phyloP scores from a whole-genome alignment of 2,888 invertebrate genomes.

The Macropis europaea region DNA sequence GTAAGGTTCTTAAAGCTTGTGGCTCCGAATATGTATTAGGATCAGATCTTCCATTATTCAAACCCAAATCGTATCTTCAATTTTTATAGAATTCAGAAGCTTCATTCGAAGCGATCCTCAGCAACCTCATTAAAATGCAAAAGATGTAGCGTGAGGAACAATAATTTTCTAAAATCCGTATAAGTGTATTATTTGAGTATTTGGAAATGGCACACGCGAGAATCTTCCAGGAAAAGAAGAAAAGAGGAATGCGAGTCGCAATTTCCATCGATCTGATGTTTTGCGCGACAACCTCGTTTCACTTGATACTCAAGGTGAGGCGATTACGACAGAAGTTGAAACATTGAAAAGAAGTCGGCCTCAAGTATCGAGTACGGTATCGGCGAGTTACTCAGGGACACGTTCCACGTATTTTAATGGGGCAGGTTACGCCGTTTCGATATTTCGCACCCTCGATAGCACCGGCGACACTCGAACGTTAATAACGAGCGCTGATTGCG shows the following conservation, averaged over 20 bases:
- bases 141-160: too few relatives aligned
- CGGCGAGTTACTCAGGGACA: slow-evolving; percentile 4
- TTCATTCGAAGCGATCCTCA: too few relatives aligned
- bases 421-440: slow-evolving; percentile 4
- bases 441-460: slow-evolving; percentile 27
- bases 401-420: slow-evolving; percentile 17
- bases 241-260: background rate
- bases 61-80: slow-evolving; percentile 94
- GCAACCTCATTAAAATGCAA: too few relatives aligned
- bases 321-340: slow-evolving; percentile 24
- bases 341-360: slow-evolving; percentile 30
- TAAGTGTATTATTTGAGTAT: too few relatives aligned
- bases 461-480: slow-evolving; percentile 8
- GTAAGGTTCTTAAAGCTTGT: slow-evolving; percentile 91
- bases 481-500: slow-evolving; percentile 51
- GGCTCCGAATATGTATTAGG: slow-evolving; percentile 89
- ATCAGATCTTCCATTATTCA: slow-evolving; percentile 97
- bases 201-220: too few relatives aligned
- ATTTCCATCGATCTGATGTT: slow-evolving; percentile 5
- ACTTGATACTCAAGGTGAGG: slow-evolving; percentile 1
- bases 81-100: slow-evolving; percentile 98
- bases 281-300: slow-evolving; percentile 16
- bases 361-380: slow-evolving; percentile 17
- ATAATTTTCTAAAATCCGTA: too few relatives aligned
- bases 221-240: too few relatives aligned